Percentiles rank a stretch among this genome's conserved stretches.
phyloP scores from a whole-genome alignment of 2,797 vertebrate species.

The Phylloscopus collybita region DNA sequence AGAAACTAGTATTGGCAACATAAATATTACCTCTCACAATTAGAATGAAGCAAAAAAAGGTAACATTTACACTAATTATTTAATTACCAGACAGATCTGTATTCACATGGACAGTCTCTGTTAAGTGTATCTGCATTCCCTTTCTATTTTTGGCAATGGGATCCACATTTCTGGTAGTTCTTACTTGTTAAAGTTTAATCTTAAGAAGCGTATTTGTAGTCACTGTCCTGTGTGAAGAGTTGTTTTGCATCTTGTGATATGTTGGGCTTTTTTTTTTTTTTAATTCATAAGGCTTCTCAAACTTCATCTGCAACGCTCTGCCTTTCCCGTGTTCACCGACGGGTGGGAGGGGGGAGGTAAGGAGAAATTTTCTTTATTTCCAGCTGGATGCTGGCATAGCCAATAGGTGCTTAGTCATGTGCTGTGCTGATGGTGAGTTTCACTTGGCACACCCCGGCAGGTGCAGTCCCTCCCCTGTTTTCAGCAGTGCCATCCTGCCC shows the following conservation, averaged over 20 bases:
- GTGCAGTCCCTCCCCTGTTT: background rate
- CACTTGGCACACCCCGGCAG: background rate
- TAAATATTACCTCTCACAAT: background rate
- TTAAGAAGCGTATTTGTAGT: background rate
- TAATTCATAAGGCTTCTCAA: background rate
- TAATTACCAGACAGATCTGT: background rate
- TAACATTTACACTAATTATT: background rate
- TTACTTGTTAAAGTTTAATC: background rate
- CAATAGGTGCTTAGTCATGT: background rate
- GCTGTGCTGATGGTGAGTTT: slow-evolving; percentile 23
- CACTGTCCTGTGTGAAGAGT: background rate
- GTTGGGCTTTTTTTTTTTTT: background rate
- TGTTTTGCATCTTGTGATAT: background rate
- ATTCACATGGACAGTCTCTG: background rate
- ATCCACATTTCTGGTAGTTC: background rate
- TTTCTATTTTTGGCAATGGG: background rate
- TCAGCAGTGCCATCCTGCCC: background rate
- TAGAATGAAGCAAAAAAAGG: background rate
- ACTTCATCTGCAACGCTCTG: background rate
- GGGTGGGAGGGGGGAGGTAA: background rate
- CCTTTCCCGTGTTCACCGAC: accelerated
- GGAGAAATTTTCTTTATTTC: background rate
- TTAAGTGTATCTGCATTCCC: background rate
- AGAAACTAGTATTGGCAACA: background rate
- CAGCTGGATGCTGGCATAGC: background rate